Evolutionary conservation across 1,140 invertebrate genomes (phyloP).

Genomic region (Papilio machaon): DNA sequence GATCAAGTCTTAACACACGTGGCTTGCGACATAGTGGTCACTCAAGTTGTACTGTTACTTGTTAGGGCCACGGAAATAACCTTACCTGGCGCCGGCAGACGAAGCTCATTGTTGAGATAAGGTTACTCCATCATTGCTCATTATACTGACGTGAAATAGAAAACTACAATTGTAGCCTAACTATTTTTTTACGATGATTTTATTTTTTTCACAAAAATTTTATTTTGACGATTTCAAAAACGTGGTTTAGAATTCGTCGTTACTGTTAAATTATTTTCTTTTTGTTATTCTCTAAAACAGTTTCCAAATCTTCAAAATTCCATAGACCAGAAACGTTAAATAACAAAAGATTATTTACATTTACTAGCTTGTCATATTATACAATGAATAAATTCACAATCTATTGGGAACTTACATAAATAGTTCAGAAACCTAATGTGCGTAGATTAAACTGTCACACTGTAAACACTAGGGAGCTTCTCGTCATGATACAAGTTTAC

Average conservation of each 20-base stretch:
- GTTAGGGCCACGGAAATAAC: constrained; percentile 19
- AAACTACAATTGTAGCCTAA: background rate
- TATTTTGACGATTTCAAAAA: too few species aligned
- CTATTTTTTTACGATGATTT: too few species aligned
- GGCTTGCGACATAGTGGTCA: background rate
- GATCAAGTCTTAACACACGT: background rate
- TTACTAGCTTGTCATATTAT: background rate
- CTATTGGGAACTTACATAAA: background rate
- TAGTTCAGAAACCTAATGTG: background rate
- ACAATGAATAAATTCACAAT: background rate
- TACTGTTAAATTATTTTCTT: too few species aligned
- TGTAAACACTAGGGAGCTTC: constrained; percentile 1
- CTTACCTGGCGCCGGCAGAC: background rate
- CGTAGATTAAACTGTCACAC: constrained; percentile 5
- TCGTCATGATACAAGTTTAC: background rate
- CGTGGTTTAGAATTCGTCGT: too few species aligned
- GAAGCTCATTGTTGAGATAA: background rate
- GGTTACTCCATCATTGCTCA: background rate
- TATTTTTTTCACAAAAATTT: too few species aligned
- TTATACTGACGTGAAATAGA: background rate
- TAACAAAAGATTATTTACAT: background rate
- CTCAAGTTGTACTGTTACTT: background rate
- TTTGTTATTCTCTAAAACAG: background rate
- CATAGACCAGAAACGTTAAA: background rate
- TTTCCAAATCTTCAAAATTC: background rate